Evolutionary conservation across 2,113 vertebrate species (phyloP).

Genomic region (Microcebus murinus): DNA sequence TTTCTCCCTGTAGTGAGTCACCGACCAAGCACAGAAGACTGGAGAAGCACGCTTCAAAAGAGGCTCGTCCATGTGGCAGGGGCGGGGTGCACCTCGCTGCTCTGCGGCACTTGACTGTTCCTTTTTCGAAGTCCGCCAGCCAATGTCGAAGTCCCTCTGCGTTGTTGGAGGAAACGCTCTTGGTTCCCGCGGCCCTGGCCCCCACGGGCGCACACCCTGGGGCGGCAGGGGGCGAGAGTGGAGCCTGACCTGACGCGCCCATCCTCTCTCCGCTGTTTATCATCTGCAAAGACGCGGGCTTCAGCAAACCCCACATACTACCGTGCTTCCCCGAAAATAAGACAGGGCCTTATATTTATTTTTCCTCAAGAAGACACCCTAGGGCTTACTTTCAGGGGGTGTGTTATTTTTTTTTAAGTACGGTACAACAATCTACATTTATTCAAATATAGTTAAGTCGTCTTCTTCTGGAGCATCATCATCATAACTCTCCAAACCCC

Average conservation of each 20-base stretch:
- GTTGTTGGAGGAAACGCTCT: accelerated
- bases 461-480: too few relatives aligned
- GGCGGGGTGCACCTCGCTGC: accelerated
- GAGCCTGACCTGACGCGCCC: accelerated
- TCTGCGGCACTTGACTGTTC: background rate
- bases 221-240: accelerated
- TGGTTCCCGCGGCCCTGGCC: accelerated
- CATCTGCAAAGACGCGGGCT: background rate
- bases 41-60: background rate
- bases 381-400: too few relatives aligned
- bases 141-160: background rate
- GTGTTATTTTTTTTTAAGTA: too few relatives aligned
- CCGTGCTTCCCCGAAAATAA: too few relatives aligned
- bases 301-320: background rate
- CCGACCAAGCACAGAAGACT: constrained; percentile 40
- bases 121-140: background rate
- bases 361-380: too few relatives aligned
- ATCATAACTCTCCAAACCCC: too few relatives aligned
- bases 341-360: too few relatives aligned
- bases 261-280: background rate
- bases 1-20: constrained; percentile 76
- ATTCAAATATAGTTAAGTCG: too few relatives aligned
- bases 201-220: accelerated
- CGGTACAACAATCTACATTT: too few relatives aligned
- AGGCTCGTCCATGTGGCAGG: background rate